These are phyloP conservation scores for Ispidina picta DNA, from an alignment of 2,797 vertebrate genomes.

Conservation along the genomic window DNA sequence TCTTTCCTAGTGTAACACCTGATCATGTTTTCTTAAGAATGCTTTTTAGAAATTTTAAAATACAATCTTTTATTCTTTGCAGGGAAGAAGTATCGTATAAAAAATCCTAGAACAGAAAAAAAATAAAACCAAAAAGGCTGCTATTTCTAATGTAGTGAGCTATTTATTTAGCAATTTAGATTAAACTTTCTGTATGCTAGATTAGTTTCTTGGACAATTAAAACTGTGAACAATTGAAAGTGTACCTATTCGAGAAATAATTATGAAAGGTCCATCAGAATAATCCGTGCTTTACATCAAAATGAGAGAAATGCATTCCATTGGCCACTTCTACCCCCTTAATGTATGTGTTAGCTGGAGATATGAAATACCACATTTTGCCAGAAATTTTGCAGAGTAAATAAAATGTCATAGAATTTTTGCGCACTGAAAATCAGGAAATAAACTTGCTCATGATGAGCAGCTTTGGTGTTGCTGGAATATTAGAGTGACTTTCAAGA, in stretches of 20 bases:
- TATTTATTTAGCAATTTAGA: neutral
- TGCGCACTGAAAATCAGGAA: neutral
- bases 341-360: neutral
- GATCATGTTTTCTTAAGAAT: neutral
- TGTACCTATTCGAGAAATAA: neutral
- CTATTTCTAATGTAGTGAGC: neutral
- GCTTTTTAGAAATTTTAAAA: neutral
- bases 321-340: neutral
- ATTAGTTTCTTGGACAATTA: neutral
- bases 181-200: neutral
- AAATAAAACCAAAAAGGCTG: neutral
- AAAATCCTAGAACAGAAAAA: neutral
- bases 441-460: neutral
- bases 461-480: neutral
- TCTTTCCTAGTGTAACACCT: neutral
- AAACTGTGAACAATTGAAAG: neutral
- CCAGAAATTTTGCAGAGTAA: neutral
- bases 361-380: neutral
- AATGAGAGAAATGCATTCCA: neutral
- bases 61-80: neutral
- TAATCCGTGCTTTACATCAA: neutral
- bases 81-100: too few relatives aligned
- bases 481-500: neutral
- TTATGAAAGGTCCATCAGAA: neutral
- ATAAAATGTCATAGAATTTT: neutral